Evolutionary conservation across 2,113 vertebrate genomes (phyloP), one percentile per base, ranked within the genome.

Genomic region (Panthera tigris): DNA sequence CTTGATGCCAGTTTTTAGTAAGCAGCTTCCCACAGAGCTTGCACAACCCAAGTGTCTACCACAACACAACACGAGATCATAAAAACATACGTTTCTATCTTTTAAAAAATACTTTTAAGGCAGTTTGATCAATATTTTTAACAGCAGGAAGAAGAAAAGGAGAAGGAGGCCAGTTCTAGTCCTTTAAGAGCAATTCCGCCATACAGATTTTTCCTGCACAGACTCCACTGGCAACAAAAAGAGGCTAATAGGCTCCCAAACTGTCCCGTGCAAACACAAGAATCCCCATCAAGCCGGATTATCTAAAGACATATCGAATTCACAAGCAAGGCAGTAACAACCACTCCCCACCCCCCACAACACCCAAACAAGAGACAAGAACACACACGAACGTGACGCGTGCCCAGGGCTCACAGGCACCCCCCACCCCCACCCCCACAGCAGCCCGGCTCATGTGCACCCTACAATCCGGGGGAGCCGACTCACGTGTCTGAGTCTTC

Each of bases 401-500:
- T n/a, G 19, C 33, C 1, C 50, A 36, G 48, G 18, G 11, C 50
- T 13, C 78, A 10, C 71, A 4, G 69, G 68, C n/a, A 45, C 7
- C 11, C 9, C 36, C 19, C 39, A 12, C 13, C 29, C 57, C 52
- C 52, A 55, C 50, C 11, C 50, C 50, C 13, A 13, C 11, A 2
- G 50, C 13, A 50, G 33, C 18, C 33, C n/a, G 23, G 61, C 25
- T n/a, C 69, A 7, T 31, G 10, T 10, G 1, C 8, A 0, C 9
- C 19, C n/a, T 0, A 0, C 4, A 0, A 4, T 50, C 2, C n/a
- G 14, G 29, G 1, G 0, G 10, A 8, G 27, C n/a, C 11, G 19
- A 98, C 99, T 99, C 98, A 99, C 99, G 98, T 99, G 23, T 99
- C 99, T 0, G 99, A 99, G 39, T 99, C 99, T 7, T 99, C 99